phyloP scores from a whole-genome alignment of 1,140 invertebrate species.

The Diabrotica virgifera region DNA sequence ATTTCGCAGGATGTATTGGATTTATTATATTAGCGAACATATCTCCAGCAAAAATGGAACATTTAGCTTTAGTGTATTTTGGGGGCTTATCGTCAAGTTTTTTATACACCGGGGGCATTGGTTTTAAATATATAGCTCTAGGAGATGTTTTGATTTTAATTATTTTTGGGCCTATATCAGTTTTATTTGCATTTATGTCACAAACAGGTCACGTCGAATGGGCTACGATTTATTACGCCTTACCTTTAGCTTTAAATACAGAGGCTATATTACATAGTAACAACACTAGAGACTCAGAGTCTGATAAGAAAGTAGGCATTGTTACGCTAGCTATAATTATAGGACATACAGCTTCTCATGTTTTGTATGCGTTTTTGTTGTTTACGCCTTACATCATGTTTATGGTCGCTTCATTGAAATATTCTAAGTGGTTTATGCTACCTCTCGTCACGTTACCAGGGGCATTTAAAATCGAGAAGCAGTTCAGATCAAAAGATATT shows the following conservation, averaged over 20 bases:
- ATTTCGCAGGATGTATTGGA: conserved; percentile 82
- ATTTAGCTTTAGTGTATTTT: conserved; percentile 90
- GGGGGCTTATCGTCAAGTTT: conserved; percentile 95
- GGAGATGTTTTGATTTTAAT: conserved; percentile 89
- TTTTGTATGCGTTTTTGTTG: conserved; percentile 85
- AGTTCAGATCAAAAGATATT: conserved; percentile 77
- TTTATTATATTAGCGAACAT: conserved; percentile 77
- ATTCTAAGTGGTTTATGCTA: conserved; percentile 83
- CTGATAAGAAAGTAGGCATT: conserved; percentile 80
- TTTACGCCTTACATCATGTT: conserved; percentile 91
- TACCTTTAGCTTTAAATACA: conserved; percentile 90
- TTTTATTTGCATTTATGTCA: conserved; percentile 90
- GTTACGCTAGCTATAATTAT: conserved; percentile 92
- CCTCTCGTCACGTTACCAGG: conserved; percentile 82
- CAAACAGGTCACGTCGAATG: conserved; percentile 84
- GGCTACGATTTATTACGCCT: conserved; percentile 87
- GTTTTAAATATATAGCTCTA: conserved; percentile 89
- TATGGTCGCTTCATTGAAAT: conserved; percentile 77
- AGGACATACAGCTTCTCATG: conserved; percentile 84
- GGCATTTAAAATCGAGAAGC: conserved; percentile 87
- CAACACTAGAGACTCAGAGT: conserved; percentile 87
- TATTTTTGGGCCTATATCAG: conserved; percentile 91
- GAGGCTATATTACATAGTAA: conserved; percentile 94
- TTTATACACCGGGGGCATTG: conserved; percentile 89
- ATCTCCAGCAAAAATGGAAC: conserved; percentile 89